Conservation (phyloP, 2,113 vertebrate species). For the Limnothrissa miodon region DNA sequence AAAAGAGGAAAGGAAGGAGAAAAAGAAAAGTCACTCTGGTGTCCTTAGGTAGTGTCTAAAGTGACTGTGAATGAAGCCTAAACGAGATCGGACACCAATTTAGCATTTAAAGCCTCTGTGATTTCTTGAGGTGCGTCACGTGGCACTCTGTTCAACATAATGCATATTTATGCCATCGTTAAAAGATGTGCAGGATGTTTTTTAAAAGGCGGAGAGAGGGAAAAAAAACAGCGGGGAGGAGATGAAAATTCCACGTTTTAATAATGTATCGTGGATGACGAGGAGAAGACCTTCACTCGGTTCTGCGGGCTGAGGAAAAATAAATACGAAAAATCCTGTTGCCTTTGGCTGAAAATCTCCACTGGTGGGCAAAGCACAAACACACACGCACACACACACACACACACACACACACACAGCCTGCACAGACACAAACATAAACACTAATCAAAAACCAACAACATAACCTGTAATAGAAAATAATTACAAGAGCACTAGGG, state of each 20-base stretch:
- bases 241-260: slow-evolving; percentile 57
- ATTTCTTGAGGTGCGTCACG: slow-evolving; percentile 38
- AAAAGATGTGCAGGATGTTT: slow-evolving; percentile 54
- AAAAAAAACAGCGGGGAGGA: slow-evolving; percentile 25
- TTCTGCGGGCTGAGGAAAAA: slow-evolving; percentile 65
- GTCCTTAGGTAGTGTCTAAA: slow-evolving; percentile 52
- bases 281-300: slow-evolving; percentile 50
- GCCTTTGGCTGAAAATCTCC: slow-evolving; percentile 13
- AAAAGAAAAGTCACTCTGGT: slow-evolving; percentile 8
- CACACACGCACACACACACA: no score
- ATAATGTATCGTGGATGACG: slow-evolving; percentile 66
- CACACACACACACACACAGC: no score
- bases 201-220: background rate
- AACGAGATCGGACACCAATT: slow-evolving; percentile 57
- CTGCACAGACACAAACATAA: no score
- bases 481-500: no score
- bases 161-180: slow-evolving; percentile 71
- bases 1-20: slow-evolving; percentile 41
- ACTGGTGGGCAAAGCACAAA: background rate
- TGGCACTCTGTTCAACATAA: slow-evolving; percentile 54
- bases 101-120: slow-evolving; percentile 55
- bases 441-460: no score
- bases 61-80: slow-evolving; percentile 54
- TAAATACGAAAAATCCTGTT: slow-evolving; percentile 65
- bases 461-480: no score